Evolutionary conservation across 2,113 vertebrate species (phyloP).

Genomic region (Bolborhynchus lineola): DNA sequence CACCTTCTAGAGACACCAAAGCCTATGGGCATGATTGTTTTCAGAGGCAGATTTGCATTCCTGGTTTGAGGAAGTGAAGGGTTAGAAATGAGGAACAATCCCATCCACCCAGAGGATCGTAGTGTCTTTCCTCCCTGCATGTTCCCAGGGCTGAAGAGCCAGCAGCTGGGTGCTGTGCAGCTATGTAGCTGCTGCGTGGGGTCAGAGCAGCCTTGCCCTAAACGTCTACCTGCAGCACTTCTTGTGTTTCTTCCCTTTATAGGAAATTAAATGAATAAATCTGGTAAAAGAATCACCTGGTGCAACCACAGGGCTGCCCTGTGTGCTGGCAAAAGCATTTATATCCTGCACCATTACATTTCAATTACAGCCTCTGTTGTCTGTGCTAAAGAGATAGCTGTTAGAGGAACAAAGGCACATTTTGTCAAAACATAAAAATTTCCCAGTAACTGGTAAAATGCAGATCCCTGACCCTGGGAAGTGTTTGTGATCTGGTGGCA

Average conservation of each 20-base stretch:
- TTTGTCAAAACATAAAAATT: not conserved
- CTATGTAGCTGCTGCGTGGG: not conserved
- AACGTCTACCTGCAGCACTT: not conserved
- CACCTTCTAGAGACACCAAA: not conserved
- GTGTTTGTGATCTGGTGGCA: not conserved
- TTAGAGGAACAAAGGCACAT: not conserved
- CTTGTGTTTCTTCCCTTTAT: not conserved
- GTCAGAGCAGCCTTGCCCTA: not conserved
- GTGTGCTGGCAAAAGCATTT: not conserved
- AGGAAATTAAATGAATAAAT: not conserved
- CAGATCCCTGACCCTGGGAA: not conserved
- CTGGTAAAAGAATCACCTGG: not conserved
- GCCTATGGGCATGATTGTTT: not conserved
- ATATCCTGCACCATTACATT: not conserved
- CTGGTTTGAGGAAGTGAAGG: not conserved
- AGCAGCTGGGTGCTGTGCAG: not conserved
- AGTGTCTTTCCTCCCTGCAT: rapidly evolving
- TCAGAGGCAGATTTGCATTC: not conserved
- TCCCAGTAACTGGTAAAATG: not conserved
- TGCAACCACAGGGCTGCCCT: not conserved
- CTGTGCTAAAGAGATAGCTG: not conserved
- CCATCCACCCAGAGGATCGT: not conserved
- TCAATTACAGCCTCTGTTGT: not conserved
- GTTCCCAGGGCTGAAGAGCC: not conserved
- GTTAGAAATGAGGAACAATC: not conserved